Conservation (phyloP, 2,797 vertebrate species). For the Protosalanx chinensis region DNA sequence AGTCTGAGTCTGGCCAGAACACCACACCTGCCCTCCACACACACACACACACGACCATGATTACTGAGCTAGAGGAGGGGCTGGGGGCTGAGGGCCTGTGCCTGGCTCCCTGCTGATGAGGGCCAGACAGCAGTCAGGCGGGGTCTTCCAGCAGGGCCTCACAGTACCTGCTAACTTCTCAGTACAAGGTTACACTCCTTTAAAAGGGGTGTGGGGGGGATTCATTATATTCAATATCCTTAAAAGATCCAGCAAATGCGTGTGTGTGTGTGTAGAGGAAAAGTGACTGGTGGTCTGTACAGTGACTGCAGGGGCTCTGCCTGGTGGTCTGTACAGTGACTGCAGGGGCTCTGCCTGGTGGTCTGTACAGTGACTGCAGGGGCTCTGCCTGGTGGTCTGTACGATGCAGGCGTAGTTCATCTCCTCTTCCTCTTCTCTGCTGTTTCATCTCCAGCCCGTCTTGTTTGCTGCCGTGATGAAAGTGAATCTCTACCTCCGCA, state of each 20-base stretch:
- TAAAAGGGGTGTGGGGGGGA: not conserved
- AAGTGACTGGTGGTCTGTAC: slow-evolving; percentile 66
- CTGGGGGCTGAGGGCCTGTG: too few species aligned
- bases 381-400: slow-evolving; percentile 71
- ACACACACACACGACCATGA: not conserved
- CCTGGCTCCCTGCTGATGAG: slow-evolving; percentile 70
- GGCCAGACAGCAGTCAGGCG: not conserved
- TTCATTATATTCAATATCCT: not conserved
- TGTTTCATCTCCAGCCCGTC: slow-evolving; percentile 58
- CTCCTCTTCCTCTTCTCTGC: slow-evolving; percentile 59
- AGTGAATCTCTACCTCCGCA: slow-evolving; percentile 45
- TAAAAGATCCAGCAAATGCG: not conserved
- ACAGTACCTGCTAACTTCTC: slow-evolving; percentile 52
- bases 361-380: too few species aligned
- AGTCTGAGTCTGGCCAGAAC: too few species aligned
- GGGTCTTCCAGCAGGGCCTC: slow-evolving; percentile 38
- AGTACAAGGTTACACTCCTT: slow-evolving; percentile 78
- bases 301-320: too few species aligned
- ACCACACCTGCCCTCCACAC: too few species aligned
- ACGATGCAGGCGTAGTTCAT: slow-evolving; percentile 59
- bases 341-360: slow-evolving; percentile 68
- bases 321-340: slow-evolving; percentile 64
- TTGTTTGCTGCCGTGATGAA: slow-evolving; percentile 55
- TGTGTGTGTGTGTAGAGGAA: slow-evolving; percentile 28
- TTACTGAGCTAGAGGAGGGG: too few species aligned